A percentile compares a stretch with the other conserved stretches of the same genome.
These are phyloP conservation scores for Doryteuthis pealeii DNA, from an alignment of 1,140 invertebrate genomes.

Conservation along the genomic window DNA sequence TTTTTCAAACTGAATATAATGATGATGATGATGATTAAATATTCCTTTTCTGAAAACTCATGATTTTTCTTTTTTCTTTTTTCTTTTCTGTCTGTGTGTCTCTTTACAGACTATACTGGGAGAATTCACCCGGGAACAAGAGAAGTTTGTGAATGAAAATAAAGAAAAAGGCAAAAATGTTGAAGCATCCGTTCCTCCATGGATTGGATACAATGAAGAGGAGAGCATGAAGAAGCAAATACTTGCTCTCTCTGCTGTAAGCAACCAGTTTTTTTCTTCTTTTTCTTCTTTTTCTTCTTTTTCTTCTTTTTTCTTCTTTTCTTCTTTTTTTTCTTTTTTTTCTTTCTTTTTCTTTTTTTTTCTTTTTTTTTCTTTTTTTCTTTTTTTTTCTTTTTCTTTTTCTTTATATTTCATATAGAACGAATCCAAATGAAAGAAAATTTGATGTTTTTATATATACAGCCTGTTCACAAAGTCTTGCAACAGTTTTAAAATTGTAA, in stretches of 20 bases:
- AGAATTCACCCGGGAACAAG: slow-evolving; percentile 95
- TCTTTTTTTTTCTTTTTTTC: too few relatives aligned
- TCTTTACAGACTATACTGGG: slow-evolving; percentile 81
- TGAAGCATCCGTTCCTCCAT: slow-evolving; percentile 82
- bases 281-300: slow-evolving; percentile 1
- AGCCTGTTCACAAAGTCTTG: too few relatives aligned
- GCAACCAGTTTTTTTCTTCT: slow-evolving; percentile 12
- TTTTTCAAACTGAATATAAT: too few relatives aligned
- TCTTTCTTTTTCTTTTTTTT: slow-evolving; percentile 11
- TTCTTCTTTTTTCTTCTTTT: background rate
- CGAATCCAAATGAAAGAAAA: too few relatives aligned
- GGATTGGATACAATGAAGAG: slow-evolving; percentile 87
- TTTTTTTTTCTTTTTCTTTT: too few relatives aligned
- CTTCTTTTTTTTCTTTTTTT: background rate
- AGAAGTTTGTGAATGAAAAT: slow-evolving; percentile 88
- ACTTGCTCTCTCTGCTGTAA: slow-evolving; percentile 84
- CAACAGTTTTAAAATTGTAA: too few relatives aligned
- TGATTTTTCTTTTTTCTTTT: too few relatives aligned
- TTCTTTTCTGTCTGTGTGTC: too few relatives aligned
- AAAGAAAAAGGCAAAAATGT: slow-evolving; percentile 69
- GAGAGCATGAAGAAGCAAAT: slow-evolving; percentile 91
- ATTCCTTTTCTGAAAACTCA: too few relatives aligned
- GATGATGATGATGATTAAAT: too few relatives aligned
- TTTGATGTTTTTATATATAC: too few relatives aligned
- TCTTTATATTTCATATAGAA: too few relatives aligned